Evolutionary conservation across 2,888 invertebrate species (phyloP).

Genomic region (Hermaeophaga mercurialis): DNA sequence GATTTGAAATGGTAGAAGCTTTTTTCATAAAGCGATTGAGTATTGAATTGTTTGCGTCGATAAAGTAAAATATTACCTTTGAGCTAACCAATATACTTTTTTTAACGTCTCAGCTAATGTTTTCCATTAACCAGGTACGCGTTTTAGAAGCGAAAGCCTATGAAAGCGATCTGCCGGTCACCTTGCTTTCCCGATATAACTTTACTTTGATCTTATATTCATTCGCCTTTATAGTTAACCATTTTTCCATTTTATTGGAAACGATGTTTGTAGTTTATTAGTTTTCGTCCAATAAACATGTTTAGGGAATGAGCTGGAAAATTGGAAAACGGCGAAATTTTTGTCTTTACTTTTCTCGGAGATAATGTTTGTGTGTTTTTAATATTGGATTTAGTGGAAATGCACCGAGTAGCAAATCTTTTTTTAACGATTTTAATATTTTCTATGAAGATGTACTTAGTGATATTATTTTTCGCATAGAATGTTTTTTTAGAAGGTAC

Average conservation of each 20-base stretch:
- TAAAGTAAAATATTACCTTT: conserved; percentile 2
- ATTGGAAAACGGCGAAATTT: conserved; percentile 21
- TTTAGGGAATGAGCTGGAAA: conserved; percentile 20
- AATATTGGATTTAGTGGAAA: conserved; percentile 11
- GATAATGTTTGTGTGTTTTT: conserved; percentile 2
- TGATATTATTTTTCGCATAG: no score
- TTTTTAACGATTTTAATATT: not conserved
- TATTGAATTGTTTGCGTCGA: not conserved
- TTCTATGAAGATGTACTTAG: not conserved
- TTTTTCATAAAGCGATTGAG: no score
- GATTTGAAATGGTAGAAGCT: no score
- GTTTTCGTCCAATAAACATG: conserved; percentile 27
- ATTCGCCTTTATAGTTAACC: conserved; percentile 32
- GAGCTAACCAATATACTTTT: conserved; percentile 4
- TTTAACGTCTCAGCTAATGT: not conserved
- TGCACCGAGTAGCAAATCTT: not conserved
- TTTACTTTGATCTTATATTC: conserved; percentile 40
- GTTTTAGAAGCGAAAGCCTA: conserved; percentile 29
- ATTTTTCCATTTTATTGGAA: conserved; percentile 23
- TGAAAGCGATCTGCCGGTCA: conserved; percentile 37
- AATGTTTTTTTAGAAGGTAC: no score
- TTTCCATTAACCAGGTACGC: conserved; percentile 7
- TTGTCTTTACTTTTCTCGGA: conserved; percentile 1
- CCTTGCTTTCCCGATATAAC: conserved; percentile 34
- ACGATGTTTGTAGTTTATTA: conserved; percentile 25